A percentile compares a stretch with the other conserved stretches of the same genome.
Conservation (phyloP, 2,113 vertebrate genomes). For the Podilymbus podiceps region DNA sequence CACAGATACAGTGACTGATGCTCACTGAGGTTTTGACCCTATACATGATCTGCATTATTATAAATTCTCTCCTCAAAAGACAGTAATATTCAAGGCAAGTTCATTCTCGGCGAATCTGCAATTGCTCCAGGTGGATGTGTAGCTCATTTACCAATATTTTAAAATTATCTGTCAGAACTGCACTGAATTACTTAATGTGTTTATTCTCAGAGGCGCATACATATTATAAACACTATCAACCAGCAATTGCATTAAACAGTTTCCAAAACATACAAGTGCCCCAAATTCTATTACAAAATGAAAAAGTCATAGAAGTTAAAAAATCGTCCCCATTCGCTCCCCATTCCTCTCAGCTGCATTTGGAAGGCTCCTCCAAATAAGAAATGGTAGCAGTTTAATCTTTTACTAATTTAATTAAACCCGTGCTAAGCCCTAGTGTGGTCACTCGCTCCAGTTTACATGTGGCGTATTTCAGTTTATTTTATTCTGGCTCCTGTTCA, state of each 20-base stretch:
- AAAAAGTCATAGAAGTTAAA: not conserved
- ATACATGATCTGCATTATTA: not conserved
- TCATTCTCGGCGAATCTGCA: not conserved
- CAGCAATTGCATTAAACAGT: not conserved
- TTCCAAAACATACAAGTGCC: not conserved
- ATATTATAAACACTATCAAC: not conserved
- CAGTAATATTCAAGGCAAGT: not conserved
- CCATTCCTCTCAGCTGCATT: not conserved
- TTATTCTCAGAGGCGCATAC: not conserved
- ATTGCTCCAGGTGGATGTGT: not conserved
- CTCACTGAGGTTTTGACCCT: conserved; percentile 4
- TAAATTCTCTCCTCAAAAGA: not conserved
- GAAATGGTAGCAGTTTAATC: not conserved
- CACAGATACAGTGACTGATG: not conserved
- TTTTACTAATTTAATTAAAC: not conserved
- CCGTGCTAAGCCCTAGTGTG: not conserved
- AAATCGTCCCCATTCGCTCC: not conserved
- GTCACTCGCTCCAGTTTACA: not conserved
- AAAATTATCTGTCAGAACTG: not conserved
- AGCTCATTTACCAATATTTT: not conserved
- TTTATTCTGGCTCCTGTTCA: not conserved
- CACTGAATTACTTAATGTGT: not conserved
- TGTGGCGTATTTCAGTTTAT: not conserved
- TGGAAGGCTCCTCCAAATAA: not conserved
- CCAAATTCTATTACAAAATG: not conserved